Conservation (phyloP, 2,797 vertebrate species). For the Poeciliopsis presidionis region DNA sequence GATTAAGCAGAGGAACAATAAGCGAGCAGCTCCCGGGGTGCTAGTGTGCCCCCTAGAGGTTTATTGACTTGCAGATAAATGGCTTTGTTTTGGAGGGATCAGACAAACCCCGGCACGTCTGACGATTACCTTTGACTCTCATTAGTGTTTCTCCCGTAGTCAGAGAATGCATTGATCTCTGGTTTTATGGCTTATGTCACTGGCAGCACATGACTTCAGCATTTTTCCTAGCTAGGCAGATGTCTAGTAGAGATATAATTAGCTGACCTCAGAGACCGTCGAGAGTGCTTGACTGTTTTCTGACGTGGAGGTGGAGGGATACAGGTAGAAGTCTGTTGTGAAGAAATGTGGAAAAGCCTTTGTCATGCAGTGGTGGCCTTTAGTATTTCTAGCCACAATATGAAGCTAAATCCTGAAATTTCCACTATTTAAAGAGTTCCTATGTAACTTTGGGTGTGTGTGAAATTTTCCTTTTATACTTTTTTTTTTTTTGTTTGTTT, state of each 20-base stretch:
- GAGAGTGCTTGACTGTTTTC: slow-evolving; percentile 17
- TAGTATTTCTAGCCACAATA: slow-evolving; percentile 10
- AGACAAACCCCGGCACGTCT: slow-evolving; percentile 41
- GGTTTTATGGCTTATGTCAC: slow-evolving; percentile 62
- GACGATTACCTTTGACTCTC: slow-evolving; percentile 69
- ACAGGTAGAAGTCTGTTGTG: slow-evolving; percentile 27
- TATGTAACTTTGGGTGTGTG: slow-evolving; percentile 1
- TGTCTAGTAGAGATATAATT: slow-evolving; percentile 63
- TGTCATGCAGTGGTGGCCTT: background rate
- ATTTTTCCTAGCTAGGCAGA: slow-evolving; percentile 47
- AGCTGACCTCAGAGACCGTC: slow-evolving; percentile 29
- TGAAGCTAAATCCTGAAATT: slow-evolving; percentile 5
- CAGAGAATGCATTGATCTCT: slow-evolving; percentile 62
- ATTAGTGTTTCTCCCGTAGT: slow-evolving; percentile 54
- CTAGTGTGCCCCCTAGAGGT: slow-evolving; percentile 38
- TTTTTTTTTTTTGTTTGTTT: background rate
- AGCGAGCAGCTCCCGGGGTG: slow-evolving; percentile 37
- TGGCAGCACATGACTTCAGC: slow-evolving; percentile 47
- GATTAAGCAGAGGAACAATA: slow-evolving; percentile 29
- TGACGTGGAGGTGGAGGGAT: slow-evolving; percentile 3
- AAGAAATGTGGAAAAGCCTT: slow-evolving; percentile 18
- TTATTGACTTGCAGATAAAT: slow-evolving; percentile 62
- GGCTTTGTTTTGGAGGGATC: slow-evolving; percentile 49
- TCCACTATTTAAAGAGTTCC: background rate
- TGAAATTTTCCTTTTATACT: background rate